Evolutionary conservation across 2,113 vertebrate species (phyloP).

Genomic region (Amphilophus citrinellus): DNA sequence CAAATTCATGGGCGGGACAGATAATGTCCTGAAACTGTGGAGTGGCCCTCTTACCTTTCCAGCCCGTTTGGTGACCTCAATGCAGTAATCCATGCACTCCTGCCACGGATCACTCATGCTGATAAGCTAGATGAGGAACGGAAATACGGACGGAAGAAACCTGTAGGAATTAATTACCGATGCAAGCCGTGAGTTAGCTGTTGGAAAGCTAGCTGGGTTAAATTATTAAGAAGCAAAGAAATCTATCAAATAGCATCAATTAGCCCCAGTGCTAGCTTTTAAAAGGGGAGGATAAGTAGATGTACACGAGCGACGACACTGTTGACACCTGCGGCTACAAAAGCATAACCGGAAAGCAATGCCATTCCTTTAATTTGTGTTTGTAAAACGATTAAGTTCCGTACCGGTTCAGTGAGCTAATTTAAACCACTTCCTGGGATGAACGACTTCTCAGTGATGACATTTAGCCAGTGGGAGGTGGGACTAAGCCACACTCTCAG

Average conservation of each 20-base stretch:
- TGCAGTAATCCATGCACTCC: constrained; percentile 79
- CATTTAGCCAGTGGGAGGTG: not conserved
- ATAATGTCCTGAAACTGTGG: not conserved
- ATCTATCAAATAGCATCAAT: not conserved
- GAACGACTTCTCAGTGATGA: not conserved
- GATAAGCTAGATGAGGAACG: not conserved
- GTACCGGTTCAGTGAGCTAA: not conserved
- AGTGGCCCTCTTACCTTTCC: constrained; percentile 68
- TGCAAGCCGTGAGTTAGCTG: not conserved
- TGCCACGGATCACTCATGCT: constrained; percentile 78
- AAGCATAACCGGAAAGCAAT: too few species aligned
- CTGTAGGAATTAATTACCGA: not conserved
- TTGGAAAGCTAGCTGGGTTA: not conserved
- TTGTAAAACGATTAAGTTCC: not conserved
- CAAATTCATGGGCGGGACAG: not conserved
- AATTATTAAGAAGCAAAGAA: not conserved
- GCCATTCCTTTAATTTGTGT: accelerated
- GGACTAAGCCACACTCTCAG: not conserved
- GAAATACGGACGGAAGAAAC: not conserved
- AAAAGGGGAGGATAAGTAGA: accelerated
- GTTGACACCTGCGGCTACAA: not conserved
- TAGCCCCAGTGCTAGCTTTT: constrained; percentile 31
- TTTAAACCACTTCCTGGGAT: not conserved
- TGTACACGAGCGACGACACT: not conserved
- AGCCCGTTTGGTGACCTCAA: constrained; percentile 75